Conservation (phyloP, 2,797 vertebrate species). For the Adelosebastes latens region DNA sequence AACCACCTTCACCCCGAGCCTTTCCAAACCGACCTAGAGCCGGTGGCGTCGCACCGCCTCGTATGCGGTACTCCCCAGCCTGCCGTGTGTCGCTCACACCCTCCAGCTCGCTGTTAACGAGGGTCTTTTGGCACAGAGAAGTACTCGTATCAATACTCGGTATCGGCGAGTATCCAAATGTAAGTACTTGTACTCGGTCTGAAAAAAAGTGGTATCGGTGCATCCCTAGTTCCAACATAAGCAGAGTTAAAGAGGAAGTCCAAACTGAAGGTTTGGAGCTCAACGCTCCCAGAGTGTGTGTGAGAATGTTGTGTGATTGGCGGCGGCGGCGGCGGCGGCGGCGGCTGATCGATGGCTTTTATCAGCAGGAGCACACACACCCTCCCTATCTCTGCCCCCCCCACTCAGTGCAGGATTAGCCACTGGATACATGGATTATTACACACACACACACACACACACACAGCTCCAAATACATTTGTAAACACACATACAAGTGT, state of each 20-base stretch:
- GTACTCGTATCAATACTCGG: no score
- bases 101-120: no score
- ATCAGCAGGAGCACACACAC: conserved; percentile 65
- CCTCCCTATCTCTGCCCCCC: conserved; percentile 34
- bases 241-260: neutral
- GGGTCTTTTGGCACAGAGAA: no score
- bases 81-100: no score
- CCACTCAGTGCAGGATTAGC: conserved; percentile 62
- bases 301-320: neutral
- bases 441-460: conserved; percentile 36
- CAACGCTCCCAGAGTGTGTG: neutral
- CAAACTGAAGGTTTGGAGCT: neutral
- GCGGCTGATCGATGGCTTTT: conserved; percentile 66
- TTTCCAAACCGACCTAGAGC: no score
- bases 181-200: no score
- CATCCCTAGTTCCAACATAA: no score
- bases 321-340: neutral
- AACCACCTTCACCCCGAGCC: no score
- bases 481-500: neutral
- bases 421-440: conserved; percentile 65
- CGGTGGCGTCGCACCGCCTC: no score
- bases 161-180: no score
- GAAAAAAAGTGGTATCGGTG: no score
- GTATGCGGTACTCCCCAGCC: no score
- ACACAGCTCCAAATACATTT: conserved; percentile 6